These are phyloP conservation scores for Pogonocichla stellata DNA, from an alignment of 2,113 vertebrate genomes.

Conservation along the genomic window DNA sequence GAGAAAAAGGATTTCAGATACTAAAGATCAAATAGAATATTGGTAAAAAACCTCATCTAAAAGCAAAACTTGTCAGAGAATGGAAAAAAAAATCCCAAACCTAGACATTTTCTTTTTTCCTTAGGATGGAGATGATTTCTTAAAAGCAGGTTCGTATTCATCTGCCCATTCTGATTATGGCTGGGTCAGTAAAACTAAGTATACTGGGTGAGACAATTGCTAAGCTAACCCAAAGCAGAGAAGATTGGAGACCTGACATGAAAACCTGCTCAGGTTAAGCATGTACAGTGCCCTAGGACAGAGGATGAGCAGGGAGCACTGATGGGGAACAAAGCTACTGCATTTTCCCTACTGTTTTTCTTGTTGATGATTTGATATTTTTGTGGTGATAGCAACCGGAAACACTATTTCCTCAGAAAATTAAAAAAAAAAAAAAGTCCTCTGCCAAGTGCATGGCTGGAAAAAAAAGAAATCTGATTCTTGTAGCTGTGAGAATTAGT, in stretches of 20 bases:
- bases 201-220: background rate
- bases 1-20: background rate
- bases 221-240: constrained; percentile 7
- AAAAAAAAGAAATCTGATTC: background rate
- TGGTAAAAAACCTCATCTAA: background rate
- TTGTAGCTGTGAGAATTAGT: background rate
- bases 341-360: constrained; percentile 15
- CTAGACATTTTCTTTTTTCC: background rate
- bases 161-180: background rate
- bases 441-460: background rate
- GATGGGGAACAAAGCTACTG: constrained; percentile 15
- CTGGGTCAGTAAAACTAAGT: background rate
- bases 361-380: background rate
- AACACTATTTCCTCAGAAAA: background rate
- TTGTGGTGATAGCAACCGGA: background rate
- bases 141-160: background rate
- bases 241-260: background rate
- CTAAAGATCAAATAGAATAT: background rate
- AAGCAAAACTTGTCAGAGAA: background rate
- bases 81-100: background rate
- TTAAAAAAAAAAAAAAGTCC: background rate
- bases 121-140: background rate
- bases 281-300: constrained; percentile 1
- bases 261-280: constrained; percentile 25
- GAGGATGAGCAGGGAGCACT: background rate